Percentiles rank a stretch among this genome's conserved stretches.
These are phyloP conservation scores for Eciton burchellii DNA, from an alignment of 1,140 invertebrate species.

Conservation along the genomic window DNA sequence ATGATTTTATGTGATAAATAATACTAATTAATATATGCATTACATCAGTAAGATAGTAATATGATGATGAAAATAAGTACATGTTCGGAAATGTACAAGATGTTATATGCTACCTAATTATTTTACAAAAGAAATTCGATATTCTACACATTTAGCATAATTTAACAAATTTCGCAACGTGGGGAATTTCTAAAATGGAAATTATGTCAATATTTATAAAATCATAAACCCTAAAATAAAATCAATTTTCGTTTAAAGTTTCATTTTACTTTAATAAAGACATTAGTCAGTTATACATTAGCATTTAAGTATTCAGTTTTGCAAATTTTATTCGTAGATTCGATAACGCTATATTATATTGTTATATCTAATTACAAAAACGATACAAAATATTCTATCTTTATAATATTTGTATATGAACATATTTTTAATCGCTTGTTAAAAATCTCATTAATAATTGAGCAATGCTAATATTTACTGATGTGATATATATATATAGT, in stretches of 20 bases:
- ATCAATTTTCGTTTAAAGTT: conserved; percentile 7
- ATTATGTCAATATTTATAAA: conserved; percentile 16
- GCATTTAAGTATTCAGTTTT: not conserved
- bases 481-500: conserved; percentile 59
- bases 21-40: conserved; percentile 24
- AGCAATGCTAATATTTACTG: conserved; percentile 64
- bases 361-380: conserved; percentile 19
- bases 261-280: not conserved
- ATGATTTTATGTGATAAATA: conserved; percentile 28
- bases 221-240: not conserved
- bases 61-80: conserved; percentile 33
- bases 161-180: conserved; percentile 36
- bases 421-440: conserved; percentile 65
- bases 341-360: too few species aligned
- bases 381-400: conserved; percentile 24
- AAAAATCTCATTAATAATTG: conserved; percentile 59
- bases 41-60: conserved; percentile 48
- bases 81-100: not conserved
- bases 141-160: conserved; percentile 1
- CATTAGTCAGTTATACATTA: not conserved
- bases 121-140: not conserved
- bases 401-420: conserved; percentile 36
- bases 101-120: conserved; percentile 21
- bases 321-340: not conserved
- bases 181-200: conserved; percentile 1